These are phyloP conservation scores for Cephus rjabovi DNA, from an alignment of 2,888 invertebrate genomes.

Conservation along the genomic window DNA sequence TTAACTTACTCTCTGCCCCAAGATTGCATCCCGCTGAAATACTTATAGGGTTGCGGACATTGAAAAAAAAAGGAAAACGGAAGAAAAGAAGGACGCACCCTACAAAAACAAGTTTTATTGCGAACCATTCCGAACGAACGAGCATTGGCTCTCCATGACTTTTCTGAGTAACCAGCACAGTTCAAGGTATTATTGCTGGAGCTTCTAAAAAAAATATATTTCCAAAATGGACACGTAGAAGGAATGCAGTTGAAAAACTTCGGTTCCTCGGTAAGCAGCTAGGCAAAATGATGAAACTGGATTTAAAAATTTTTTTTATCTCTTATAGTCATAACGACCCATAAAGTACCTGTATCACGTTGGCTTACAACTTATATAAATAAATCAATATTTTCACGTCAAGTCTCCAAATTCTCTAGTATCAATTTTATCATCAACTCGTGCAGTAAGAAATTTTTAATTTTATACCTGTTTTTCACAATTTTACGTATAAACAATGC, in stretches of 20 bases:
- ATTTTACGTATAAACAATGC: too few species aligned
- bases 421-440: background rate
- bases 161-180: background rate
- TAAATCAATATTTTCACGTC: too few species aligned
- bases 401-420: background rate
- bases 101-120: background rate
- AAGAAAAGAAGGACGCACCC: background rate
- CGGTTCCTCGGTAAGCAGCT: background rate
- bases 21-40: background rate
- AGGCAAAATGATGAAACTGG: background rate
- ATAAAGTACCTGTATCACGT: background rate
- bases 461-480: background rate
- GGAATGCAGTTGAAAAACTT: background rate
- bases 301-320: background rate
- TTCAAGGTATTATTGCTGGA: background rate
- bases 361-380: background rate
- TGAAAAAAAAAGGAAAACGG: background rate
- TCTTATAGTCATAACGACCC: background rate
- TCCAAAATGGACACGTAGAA: background rate
- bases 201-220: background rate
- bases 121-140: background rate
- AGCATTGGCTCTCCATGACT: background rate
- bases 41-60: background rate
- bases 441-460: too few species aligned
- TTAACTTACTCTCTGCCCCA: background rate